These are phyloP conservation scores for Phalacrocorax carbo DNA, from an alignment of 2,113 vertebrate species.

Conservation along the genomic window DNA sequence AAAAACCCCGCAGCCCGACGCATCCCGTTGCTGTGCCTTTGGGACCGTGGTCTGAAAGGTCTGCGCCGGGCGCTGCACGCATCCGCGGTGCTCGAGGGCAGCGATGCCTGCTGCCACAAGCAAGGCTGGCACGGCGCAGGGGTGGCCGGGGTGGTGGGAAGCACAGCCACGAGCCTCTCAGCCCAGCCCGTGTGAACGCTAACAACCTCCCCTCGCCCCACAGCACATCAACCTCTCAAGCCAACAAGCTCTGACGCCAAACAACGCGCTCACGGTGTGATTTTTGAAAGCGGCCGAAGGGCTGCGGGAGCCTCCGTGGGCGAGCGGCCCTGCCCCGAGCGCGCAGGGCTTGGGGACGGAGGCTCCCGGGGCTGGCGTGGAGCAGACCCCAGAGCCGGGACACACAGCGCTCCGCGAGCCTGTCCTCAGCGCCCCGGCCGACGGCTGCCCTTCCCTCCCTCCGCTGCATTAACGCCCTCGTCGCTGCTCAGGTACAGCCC, in stretches of 20 bases:
- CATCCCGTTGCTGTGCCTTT: fast-evolving
- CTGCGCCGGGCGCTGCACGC: fast-evolving
- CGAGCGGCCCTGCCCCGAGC: fast-evolving
- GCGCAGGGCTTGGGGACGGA: fast-evolving
- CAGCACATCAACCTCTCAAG: fast-evolving
- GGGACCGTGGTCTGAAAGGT: fast-evolving
- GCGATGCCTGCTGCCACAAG: fast-evolving
- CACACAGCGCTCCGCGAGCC: neutral
- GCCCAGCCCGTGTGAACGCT: fast-evolving
- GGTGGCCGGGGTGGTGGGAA: neutral
- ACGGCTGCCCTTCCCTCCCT: neutral
- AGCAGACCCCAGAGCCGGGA: neutral
- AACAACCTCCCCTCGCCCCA: neutral
- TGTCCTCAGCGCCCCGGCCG: neutral
- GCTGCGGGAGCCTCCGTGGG: neutral
- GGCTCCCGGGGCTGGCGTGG: fast-evolving
- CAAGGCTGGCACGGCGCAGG: fast-evolving
- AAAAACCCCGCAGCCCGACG: fast-evolving
- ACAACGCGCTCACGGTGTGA: fast-evolving
- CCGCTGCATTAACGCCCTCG: neutral
- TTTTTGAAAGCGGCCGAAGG: neutral
- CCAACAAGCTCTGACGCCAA: neutral
- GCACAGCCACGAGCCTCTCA: fast-evolving
- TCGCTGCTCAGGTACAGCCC: neutral
- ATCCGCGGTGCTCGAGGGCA: neutral